Evolutionary conservation across 2,888 invertebrate genomes (phyloP).

Genomic region (Electrophaes corylata): DNA sequence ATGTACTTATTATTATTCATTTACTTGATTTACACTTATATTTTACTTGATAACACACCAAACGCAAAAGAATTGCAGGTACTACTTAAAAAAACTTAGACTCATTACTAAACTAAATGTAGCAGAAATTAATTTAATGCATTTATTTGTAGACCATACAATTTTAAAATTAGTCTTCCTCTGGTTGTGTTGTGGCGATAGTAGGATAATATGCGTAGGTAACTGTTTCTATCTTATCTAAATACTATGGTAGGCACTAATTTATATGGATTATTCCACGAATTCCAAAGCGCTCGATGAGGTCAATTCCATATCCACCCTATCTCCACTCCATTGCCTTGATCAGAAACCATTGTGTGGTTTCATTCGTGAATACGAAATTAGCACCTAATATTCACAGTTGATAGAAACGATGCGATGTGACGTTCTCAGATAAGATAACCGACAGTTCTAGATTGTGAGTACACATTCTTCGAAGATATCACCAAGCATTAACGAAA

Average conservation of each 20-base stretch:
- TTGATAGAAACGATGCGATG: constrained; percentile 14
- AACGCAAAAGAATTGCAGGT: too few species aligned
- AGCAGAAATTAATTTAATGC: too few species aligned
- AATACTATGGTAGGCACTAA: neutral
- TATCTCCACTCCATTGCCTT: constrained; percentile 18
- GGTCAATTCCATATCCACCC: neutral
- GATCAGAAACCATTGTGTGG: constrained; percentile 25
- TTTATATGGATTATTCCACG: neutral
- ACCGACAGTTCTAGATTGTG: constrained; percentile 13
- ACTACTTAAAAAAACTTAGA: too few species aligned
- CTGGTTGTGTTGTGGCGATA: neutral
- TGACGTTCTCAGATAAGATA: constrained; percentile 30
- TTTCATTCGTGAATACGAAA: constrained; percentile 27
- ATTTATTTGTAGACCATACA: too few species aligned
- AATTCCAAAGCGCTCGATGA: constrained; percentile 14
- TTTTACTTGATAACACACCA: too few species aligned
- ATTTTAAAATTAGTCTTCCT: too few species aligned
- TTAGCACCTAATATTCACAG: constrained; percentile 22
- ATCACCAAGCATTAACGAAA: constrained; percentile 5
- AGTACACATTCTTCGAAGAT: constrained; percentile 13
- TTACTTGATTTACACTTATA: too few species aligned
- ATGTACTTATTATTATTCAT: too few species aligned
- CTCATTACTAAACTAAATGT: too few species aligned
- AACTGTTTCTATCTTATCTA: neutral
- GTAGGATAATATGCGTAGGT: neutral